A percentile compares a stretch with the other conserved stretches of the same genome.
These are phyloP conservation scores for Echinometra lucunter DNA, from an alignment of 53 echinoderm and acorn worm genomes.

Conservation along the genomic window DNA sequence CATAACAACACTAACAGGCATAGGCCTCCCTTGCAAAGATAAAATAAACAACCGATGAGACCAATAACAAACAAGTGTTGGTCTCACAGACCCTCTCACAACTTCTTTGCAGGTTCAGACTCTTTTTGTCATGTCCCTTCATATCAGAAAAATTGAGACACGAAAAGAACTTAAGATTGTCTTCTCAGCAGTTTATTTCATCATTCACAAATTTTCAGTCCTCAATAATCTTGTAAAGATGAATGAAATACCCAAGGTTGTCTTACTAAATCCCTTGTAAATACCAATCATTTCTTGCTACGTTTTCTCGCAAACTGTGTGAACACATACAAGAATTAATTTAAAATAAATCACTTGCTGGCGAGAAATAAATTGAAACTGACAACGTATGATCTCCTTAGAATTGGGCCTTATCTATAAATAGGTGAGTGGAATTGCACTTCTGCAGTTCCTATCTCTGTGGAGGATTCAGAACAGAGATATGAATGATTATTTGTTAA, in stretches of 20 bases:
- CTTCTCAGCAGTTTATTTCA: neutral
- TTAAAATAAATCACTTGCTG: neutral
- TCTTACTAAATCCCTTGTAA: neutral
- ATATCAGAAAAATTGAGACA: neutral
- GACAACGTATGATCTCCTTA: slow-evolving; percentile 1
- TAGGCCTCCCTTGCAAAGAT: too few species aligned
- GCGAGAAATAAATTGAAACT: neutral
- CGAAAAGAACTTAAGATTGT: neutral
- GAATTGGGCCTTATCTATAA: neutral
- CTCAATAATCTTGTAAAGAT: neutral
- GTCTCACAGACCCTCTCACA: too few species aligned
- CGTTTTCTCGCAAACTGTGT: neutral
- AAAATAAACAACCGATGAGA: too few species aligned
- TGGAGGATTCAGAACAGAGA: too few species aligned
- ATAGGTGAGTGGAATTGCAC: slow-evolving; percentile 25
- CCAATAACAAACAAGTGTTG: too few species aligned
- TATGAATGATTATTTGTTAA: too few species aligned
- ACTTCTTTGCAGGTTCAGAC: too few species aligned
- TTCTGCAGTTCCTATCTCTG: neutral
- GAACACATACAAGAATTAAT: neutral
- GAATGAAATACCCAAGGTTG: neutral
- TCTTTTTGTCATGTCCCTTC: neutral
- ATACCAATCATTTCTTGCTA: neutral
- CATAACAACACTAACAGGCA: too few species aligned
- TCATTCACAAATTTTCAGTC: neutral